Evolutionary conservation across 2,888 invertebrate species (phyloP).

Genomic region (Dilophus febrilis): DNA sequence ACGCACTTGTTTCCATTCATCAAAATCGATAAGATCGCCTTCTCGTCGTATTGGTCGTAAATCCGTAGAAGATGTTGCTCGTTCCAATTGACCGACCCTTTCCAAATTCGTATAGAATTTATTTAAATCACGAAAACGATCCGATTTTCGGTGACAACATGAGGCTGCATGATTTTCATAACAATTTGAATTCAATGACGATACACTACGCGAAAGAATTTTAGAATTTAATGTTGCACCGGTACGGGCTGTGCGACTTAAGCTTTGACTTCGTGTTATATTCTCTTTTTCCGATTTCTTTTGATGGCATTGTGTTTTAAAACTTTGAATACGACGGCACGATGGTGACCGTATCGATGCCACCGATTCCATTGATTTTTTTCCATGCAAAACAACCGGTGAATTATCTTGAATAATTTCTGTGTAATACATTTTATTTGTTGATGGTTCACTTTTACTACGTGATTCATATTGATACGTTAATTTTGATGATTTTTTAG

Average conservation of each 20-base stretch:
- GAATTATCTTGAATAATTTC: slow-evolving; percentile 31
- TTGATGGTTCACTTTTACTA: slow-evolving; percentile 42
- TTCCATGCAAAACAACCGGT: slow-evolving; percentile 18
- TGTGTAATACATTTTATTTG: slow-evolving; percentile 19
- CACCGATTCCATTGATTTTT: slow-evolving; percentile 32
- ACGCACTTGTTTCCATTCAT: slow-evolving; percentile 69
- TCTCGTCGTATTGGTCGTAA: slow-evolving; percentile 54
- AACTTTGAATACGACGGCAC: slow-evolving; percentile 40
- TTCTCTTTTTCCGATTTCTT: slow-evolving; percentile 25
- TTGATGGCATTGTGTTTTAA: slow-evolving; percentile 15
- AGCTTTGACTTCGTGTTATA: slow-evolving; percentile 36
- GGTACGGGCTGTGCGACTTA: slow-evolving; percentile 38
- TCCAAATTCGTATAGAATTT: slow-evolving; percentile 74
- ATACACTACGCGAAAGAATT: background rate
- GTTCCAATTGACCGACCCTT: slow-evolving; percentile 66
- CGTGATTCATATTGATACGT: slow-evolving; percentile 32
- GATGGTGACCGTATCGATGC: slow-evolving; percentile 43
- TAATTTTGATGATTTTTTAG: slow-evolving; percentile 23
- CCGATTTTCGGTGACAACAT: slow-evolving; percentile 41
- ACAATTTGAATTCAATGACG: slow-evolving; percentile 21
- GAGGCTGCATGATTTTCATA: slow-evolving; percentile 24
- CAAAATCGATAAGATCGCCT: slow-evolving; percentile 71
- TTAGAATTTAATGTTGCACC: slow-evolving; percentile 16
- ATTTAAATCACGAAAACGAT: slow-evolving; percentile 68
- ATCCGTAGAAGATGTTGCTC: slow-evolving; percentile 50